Evolutionary conservation across 2,888 invertebrate genomes (phyloP).

Genomic region (Coecobrya sp.): DNA sequence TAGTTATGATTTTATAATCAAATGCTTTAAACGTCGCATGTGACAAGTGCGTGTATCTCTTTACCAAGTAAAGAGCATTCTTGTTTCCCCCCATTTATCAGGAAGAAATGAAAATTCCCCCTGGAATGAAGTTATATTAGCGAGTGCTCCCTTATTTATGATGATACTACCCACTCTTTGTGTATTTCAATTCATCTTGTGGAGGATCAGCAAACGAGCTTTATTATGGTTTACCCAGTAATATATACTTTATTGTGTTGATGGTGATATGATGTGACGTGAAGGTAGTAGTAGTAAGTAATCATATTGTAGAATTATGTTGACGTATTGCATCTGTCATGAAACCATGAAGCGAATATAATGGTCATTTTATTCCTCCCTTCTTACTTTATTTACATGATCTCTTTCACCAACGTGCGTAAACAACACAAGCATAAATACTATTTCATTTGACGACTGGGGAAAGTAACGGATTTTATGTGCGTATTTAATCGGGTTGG

Average conservation of each 20-base stretch:
- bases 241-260: slow-evolving; percentile 24
- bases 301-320: slow-evolving; percentile 33
- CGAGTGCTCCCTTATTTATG: background rate
- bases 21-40: too few relatives aligned
- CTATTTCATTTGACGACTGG: background rate
- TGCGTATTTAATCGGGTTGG: background rate
- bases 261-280: slow-evolving; percentile 21
- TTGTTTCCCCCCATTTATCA: background rate
- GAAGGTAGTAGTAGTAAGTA: background rate
- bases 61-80: too few relatives aligned
- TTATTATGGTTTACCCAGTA: slow-evolving; percentile 7
- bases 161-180: background rate
- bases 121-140: slow-evolving; percentile 55
- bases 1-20: too few relatives aligned
- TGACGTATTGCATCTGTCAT: slow-evolving; percentile 75
- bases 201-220: slow-evolving; percentile 69
- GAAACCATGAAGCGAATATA: slow-evolving; percentile 25
- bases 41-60: too few relatives aligned
- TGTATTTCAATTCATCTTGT: slow-evolving; percentile 62
- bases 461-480: background rate
- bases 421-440: background rate
- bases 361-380: slow-evolving; percentile 61
- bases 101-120: background rate
- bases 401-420: slow-evolving; percentile 16
- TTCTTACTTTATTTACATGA: slow-evolving; percentile 40